Evolutionary conservation across 2,888 invertebrate species (phyloP).

Genomic region (Rhaphigaster nebulosa): DNA sequence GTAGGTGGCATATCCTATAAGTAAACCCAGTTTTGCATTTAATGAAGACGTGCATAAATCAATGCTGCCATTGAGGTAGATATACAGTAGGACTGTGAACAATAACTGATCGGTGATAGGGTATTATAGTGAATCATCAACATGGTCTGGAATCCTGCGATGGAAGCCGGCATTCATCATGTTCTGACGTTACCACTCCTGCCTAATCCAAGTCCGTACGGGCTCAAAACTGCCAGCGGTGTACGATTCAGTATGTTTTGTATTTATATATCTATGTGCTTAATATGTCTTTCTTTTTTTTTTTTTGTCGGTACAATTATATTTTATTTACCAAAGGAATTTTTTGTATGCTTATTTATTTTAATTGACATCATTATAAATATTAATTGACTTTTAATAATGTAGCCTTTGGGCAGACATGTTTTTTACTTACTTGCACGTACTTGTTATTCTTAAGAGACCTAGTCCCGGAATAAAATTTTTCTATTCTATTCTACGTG

Average conservation of each 20-base stretch:
- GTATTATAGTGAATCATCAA: background rate
- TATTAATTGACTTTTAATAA: too few relatives aligned
- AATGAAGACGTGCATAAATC: background rate
- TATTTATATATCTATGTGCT: too few relatives aligned
- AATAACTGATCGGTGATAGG: constrained; percentile 17
- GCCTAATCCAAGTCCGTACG: background rate
- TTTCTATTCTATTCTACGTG: too few relatives aligned
- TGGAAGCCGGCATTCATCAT: background rate
- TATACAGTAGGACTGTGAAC: background rate
- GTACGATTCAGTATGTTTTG: background rate
- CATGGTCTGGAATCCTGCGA: background rate
- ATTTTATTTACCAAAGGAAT: too few relatives aligned
- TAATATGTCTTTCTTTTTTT: too few relatives aligned
- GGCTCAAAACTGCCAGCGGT: background rate
- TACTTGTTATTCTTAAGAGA: too few relatives aligned
- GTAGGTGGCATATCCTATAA: background rate
- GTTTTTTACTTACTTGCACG: too few relatives aligned
- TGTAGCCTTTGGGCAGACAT: too few relatives aligned
- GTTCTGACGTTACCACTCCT: background rate
- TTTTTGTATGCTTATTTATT: too few relatives aligned
- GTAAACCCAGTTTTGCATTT: background rate
- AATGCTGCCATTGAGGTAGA: background rate
- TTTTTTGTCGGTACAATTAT: too few relatives aligned
- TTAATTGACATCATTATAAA: too few relatives aligned
- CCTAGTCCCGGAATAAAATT: too few relatives aligned